Conservation (phyloP, 2,113 vertebrate species). For the Oreochromis tanganicae region DNA sequence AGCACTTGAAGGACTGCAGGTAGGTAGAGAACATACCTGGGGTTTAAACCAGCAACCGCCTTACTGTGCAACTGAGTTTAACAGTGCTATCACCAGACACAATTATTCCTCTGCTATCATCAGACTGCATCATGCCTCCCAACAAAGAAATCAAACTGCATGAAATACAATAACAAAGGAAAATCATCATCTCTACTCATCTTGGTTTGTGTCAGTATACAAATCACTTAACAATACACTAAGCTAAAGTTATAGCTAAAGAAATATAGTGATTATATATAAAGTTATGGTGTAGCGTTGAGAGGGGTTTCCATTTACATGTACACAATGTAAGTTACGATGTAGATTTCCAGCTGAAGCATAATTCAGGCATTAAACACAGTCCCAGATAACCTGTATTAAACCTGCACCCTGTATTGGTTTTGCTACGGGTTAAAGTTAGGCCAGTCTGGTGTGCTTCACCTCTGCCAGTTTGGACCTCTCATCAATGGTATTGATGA, state of each 20-base stretch:
- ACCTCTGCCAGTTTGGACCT: not conserved
- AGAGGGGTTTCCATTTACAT: fast-evolving
- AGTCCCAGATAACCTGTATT: not conserved
- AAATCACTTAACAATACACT: not conserved
- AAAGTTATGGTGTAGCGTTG: not conserved
- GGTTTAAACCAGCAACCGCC: too few species aligned
- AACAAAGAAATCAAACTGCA: not conserved
- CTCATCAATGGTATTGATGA: not conserved
- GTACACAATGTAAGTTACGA: not conserved
- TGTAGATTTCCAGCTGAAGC: not conserved
- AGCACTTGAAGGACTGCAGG: not conserved
- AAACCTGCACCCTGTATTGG: not conserved
- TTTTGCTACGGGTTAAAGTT: not conserved
- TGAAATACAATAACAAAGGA: not conserved
- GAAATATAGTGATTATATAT: not conserved
- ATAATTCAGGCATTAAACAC: not conserved
- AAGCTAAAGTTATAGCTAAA: not conserved
- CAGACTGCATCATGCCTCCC: not conserved
- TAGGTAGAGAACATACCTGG: not conserved
- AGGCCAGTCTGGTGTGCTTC: not conserved
- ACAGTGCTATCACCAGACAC: not conserved
- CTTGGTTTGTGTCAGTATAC: not conserved
- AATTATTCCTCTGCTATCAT: too few species aligned
- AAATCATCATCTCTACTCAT: not conserved
- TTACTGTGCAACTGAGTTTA: not conserved